Evolutionary conservation across 2,113 vertebrate species (phyloP).

Genomic region (Poecilia latipinna): DNA sequence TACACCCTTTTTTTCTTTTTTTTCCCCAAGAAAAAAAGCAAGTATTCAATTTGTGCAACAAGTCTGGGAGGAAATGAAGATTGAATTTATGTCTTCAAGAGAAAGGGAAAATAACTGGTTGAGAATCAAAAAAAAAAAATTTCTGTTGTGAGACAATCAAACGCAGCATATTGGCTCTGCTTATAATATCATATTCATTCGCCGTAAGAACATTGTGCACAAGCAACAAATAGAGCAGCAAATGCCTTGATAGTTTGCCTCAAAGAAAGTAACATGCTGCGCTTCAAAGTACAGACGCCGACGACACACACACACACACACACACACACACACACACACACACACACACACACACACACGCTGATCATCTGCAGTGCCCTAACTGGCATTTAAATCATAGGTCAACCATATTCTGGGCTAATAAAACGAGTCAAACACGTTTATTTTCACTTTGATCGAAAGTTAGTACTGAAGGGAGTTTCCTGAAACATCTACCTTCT

Average conservation of each 20-base stretch:
- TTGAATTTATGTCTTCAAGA: conserved; percentile 31
- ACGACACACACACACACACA: neutral
- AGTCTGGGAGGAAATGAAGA: conserved; percentile 49
- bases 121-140: neutral
- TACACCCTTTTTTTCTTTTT: neutral
- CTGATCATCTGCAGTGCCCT: neutral
- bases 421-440: neutral
- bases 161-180: neutral
- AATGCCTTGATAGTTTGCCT: neutral
- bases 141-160: neutral
- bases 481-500: too few species aligned
- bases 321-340: too few species aligned
- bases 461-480: too few species aligned
- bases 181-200: conserved; percentile 12
- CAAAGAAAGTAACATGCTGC: neutral
- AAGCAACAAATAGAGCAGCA: conserved; percentile 4
- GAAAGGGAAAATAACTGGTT: conserved; percentile 15
- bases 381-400: neutral
- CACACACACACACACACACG: neutral
- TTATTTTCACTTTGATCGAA: neutral
- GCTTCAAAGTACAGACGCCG: neutral
- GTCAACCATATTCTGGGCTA: neutral
- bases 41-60: conserved; percentile 52
- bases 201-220: neutral
- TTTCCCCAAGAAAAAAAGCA: neutral